phyloP scores from a whole-genome alignment of 2,888 invertebrate genomes.

The Drosophila pseudotakahashii region DNA sequence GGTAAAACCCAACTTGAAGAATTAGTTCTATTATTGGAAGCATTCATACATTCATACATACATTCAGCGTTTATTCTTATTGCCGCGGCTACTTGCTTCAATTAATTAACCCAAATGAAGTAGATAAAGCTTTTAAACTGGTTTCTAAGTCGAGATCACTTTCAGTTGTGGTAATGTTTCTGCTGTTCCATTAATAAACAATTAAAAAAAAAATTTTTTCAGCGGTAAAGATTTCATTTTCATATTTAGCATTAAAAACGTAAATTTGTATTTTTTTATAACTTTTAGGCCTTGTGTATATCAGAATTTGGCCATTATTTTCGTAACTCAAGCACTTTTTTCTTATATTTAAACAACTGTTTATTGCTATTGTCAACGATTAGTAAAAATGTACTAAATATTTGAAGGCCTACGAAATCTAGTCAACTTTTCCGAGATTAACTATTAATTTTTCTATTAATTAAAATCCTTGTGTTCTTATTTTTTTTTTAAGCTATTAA shows the following conservation, averaged over 20 bases:
- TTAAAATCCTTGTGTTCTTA: no score
- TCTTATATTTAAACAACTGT: no score
- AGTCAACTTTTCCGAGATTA: no score
- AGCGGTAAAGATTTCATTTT: background rate
- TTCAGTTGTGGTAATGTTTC: slow-evolving; percentile 2
- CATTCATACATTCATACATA: no score
- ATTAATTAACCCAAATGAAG: slow-evolving; percentile 22
- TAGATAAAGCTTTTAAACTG: slow-evolving; percentile 11
- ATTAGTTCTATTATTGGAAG: background rate
- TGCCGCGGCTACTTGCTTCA: background rate
- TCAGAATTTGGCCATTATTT: background rate
- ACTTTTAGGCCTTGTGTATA: background rate
- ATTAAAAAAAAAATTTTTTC: background rate
- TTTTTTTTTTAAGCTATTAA: no score
- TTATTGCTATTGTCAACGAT: no score
- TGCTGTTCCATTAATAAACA: background rate
- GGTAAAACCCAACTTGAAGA: background rate
- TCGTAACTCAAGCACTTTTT: no score
- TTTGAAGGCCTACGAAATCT: no score
- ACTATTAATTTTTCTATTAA: no score
- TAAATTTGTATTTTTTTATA: no score
- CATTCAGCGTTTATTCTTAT: background rate
- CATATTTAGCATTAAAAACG: background rate
- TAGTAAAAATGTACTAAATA: no score
- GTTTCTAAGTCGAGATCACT: slow-evolving; percentile 8